These are phyloP conservation scores for Drosophila athabasca DNA, from an alignment of 1,140 invertebrate genomes.

Conservation along the genomic window DNA sequence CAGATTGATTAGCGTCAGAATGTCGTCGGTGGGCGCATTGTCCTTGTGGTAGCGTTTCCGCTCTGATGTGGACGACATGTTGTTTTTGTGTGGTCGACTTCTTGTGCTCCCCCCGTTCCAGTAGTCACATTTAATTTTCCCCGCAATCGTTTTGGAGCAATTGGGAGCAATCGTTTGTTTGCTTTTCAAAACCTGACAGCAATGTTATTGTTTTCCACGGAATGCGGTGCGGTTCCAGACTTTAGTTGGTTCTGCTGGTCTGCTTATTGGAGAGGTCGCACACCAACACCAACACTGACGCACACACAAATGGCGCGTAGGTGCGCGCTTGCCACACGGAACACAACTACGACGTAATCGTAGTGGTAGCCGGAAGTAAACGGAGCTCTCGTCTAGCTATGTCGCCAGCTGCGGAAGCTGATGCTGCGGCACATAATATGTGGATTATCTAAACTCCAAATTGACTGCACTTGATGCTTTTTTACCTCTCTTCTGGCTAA, in stretches of 20 bases:
- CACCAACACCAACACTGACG: background rate
- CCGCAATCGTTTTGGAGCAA: too few relatives aligned
- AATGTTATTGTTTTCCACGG: too few relatives aligned
- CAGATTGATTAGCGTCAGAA: conserved; percentile 75
- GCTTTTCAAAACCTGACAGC: too few relatives aligned
- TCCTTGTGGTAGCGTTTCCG: conserved; percentile 83
- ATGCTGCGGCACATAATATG: background rate
- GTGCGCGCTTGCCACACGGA: too few relatives aligned
- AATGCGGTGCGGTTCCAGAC: too few relatives aligned
- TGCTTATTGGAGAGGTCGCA: conserved; percentile 2
- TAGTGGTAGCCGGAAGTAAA: too few relatives aligned
- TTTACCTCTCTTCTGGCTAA: conserved; percentile 23
- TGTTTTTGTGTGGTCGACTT: conserved; percentile 33
- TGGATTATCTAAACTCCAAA: background rate
- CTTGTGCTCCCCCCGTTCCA: background rate
- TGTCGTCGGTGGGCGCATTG: conserved; percentile 77
- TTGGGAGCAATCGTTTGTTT: too few relatives aligned
- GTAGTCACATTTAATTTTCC: conserved; percentile 21
- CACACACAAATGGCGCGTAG: background rate
- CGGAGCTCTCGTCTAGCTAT: background rate
- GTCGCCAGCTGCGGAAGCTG: background rate
- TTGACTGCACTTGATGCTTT: conserved; percentile 6
- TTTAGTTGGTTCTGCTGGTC: too few relatives aligned
- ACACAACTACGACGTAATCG: too few relatives aligned
- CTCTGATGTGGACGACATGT: conserved; percentile 65